Base-by-base conservation (phyloP, 2,113 vertebrate genomes). In the Lontra canadensis region DNA sequence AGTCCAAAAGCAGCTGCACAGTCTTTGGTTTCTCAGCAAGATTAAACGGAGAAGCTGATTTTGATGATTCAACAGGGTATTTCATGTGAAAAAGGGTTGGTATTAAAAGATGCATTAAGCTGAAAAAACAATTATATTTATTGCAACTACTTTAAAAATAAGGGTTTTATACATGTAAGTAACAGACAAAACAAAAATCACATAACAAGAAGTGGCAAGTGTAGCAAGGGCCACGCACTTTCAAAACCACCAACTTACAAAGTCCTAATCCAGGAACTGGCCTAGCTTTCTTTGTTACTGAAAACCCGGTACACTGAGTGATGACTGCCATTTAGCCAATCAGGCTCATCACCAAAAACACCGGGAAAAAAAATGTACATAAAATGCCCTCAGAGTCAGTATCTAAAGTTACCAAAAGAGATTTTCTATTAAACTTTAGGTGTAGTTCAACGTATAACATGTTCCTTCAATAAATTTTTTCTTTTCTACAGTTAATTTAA, bases 51-150 rank as follows among this genome's bases (percentile, higher is more conserved):
- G 99, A 99, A 94, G 99, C 98, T 98, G 98, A 98, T 99, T 99
- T 99, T 95, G 99, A 98, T 87, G 98, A 98, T 98, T 99, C 99
- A 93, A 99, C 98, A 69, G 99, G 99, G 97, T 99, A 99, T 99
- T 99, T 99, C 99, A 99, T 99, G 98, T 99, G 99, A 99, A 99
- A 99, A 98, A 99, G 99, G 97, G 99, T 99, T 94, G 99, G 99
- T 98, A 99, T 99, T 99, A 99, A 99, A 98, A 99, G 99, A 98
- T 99, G 99, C 99, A 99, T 99, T 98, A 99, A 98, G 98, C 99
- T 99, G 98, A 96, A 98, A 99, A 98, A 98, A 99, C 97, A 99
- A 99, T 98, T 98, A 97, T 17, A 97, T 98, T 99, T 98, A 99
- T 98, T 98, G 98, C 98, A 98, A 98, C 95, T 98, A 98, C 97